These are phyloP conservation scores for Erythrocercus mccallii DNA, from an alignment of 2,113 vertebrate genomes.

Conservation along the genomic window DNA sequence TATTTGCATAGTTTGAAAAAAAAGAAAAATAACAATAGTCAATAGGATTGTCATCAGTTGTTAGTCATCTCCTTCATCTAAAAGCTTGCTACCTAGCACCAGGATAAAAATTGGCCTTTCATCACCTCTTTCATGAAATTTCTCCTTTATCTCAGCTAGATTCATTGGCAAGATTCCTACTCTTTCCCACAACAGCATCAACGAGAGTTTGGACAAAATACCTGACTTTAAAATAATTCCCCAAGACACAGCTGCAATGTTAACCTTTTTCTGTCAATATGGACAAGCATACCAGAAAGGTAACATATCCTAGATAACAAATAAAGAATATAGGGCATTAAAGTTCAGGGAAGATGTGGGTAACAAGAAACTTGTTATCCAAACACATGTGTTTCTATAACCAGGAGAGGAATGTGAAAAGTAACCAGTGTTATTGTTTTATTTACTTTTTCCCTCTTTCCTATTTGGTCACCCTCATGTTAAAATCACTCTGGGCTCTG, in stretches of 20 bases:
- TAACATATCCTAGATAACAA: neutral
- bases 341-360: neutral
- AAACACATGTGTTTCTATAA: constrained; percentile 4
- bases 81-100: neutral
- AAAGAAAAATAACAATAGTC: neutral
- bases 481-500: neutral
- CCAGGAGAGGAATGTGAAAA: constrained; percentile 26
- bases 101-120: neutral
- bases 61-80: neutral
- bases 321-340: neutral
- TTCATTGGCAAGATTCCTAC: neutral
- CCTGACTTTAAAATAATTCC: neutral
- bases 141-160: neutral
- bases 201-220: neutral
- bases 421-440: neutral
- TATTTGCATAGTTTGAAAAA: neutral
- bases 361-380: neutral
- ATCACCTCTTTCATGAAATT: neutral
- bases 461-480: neutral
- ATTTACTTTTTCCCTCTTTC: constrained; percentile 26
- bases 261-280: neutral
- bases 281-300: neutral
- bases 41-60: neutral
- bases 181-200: neutral
- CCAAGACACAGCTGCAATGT: neutral